Evolutionary conservation across 2,888 invertebrate genomes (phyloP), one percentile per base, ranked within the genome.

Genomic region (Baccha elongata): DNA sequence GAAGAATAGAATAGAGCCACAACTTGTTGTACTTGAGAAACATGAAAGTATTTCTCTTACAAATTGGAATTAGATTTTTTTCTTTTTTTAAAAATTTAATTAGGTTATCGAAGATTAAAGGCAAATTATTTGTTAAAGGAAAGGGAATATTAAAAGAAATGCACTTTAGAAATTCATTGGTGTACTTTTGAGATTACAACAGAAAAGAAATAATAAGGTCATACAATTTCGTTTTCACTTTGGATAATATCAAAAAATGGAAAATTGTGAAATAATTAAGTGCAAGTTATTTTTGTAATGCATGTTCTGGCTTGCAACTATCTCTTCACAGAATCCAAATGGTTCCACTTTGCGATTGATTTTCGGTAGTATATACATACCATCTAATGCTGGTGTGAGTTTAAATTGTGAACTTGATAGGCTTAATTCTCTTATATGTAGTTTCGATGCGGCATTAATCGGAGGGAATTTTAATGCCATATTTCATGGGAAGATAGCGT

Each of bases 21-120:
- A 7, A 29, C 42, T 44, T 29, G 44, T 8, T 44, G 23, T 32
- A 23, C 3, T 58, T 58, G 29, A 13, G 8, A 29, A 60, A 32
- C 17, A 29, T 44, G 55, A 55, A 55, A 37, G 55, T 53, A 4
- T 42, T 42, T 40, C 7, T 1, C 23, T 11, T 53, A 13, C 37
- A 15, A 46, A 65, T 71, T 78, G 5, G 52, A 58, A 69, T 65
- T 58, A 8, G 37, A 64, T 65, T 48, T 69, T 42, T 15, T 26
- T 32, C 19, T 21, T 37, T 23, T 26, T 13, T 60, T 42, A 53
- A 52, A 68, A 4, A 13, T 68, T 68, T 32, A 52, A 58, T 74
- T 67, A 52, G 65, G 55, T 46, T 44, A 35, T 37, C 26, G 13
- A 35, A 74, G 42, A 68, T 75, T 50, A 75, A 52, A 68, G 68